A percentile compares a stretch with the other conserved stretches of the same genome.
Conservation (phyloP, 2,113 vertebrate species). For the Xenopus borealis region DNA sequence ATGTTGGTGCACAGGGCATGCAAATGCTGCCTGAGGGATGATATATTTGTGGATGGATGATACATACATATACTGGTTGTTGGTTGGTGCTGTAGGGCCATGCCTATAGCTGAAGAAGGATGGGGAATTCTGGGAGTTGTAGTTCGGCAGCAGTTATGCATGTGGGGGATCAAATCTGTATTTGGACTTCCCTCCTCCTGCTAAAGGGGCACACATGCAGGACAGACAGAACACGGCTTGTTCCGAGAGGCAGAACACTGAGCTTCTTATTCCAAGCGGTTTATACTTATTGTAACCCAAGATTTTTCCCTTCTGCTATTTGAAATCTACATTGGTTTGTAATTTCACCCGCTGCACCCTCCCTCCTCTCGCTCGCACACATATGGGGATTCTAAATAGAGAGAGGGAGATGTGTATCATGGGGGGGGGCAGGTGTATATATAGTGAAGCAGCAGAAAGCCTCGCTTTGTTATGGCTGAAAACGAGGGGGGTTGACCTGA, state of each 20-base stretch:
- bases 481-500: constrained; percentile 37
- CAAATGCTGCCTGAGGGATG: no score
- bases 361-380: constrained; percentile 19
- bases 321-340: constrained; percentile 39
- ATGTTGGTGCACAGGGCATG: no score
- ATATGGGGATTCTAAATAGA: constrained; percentile 39
- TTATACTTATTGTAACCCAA: constrained; percentile 39
- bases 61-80: no score
- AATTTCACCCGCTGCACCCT: constrained; percentile 12
- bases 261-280: constrained; percentile 44
- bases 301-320: constrained; percentile 35
- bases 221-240: constrained; percentile 36
- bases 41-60: no score
- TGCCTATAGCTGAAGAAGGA: no score
- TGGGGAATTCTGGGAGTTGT: no score
- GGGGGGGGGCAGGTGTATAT: constrained; percentile 18
- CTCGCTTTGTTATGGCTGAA: constrained; percentile 40
- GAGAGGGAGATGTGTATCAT: constrained; percentile 23
- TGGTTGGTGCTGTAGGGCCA: no score
- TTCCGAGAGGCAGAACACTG: constrained; percentile 32
- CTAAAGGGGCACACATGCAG: constrained; percentile 21
- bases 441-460: constrained; percentile 38
- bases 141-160: no score
- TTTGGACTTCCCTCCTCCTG: not conserved
- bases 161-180: no score